Base-by-base conservation (phyloP, 2,797 vertebrate species). In the Lutjanus campechanus region DNA sequence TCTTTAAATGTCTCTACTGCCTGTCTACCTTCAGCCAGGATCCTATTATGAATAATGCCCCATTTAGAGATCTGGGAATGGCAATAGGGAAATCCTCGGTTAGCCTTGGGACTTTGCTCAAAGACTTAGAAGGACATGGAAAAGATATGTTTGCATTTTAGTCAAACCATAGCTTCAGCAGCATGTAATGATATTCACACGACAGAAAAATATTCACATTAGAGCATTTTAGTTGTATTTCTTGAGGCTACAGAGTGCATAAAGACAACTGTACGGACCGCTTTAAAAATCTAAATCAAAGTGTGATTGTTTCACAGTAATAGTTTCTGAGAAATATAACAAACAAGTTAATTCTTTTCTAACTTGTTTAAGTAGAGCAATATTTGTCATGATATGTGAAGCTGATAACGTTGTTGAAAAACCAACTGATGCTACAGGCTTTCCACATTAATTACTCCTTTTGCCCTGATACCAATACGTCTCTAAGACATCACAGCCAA, bases 11-110 rank as follows among this genome's bases (percentile, higher is more conserved):
- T 82, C 46, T 86, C 93, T 92, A 93, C 94, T 91, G 92, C 92
- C 93, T 92, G 92, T 92, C 93, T 92, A 93, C 93, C 93, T 95
- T 95, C 94, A 84, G 68, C 85, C 19, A 93, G 93, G 79, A 94
- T 94, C 94, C 95, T 94, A 96, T 96, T 96, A 96, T 95, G 95
- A 92, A 95, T 93, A 95, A 96, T 96, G 95, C 95, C 83, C 95
- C 94, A 94, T 96, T 97, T 96, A 96, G 93, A 95, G 92, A 95
- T 95, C 65, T 93, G 88, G 93, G 94, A 95, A 95, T 92, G 93
- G 73, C 85, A 87, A 78, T 5, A 29, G 79, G 85, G 83, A 97
- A 97, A 96, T 96, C 95, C 95, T 94, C 0, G 70, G 63, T 96
- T 94, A 95, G 95, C 95, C 91, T 7, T 47, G 94, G 95, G 96